phyloP scores from a whole-genome alignment of 2,888 invertebrate species.

The Drosophila algonquin region DNA sequence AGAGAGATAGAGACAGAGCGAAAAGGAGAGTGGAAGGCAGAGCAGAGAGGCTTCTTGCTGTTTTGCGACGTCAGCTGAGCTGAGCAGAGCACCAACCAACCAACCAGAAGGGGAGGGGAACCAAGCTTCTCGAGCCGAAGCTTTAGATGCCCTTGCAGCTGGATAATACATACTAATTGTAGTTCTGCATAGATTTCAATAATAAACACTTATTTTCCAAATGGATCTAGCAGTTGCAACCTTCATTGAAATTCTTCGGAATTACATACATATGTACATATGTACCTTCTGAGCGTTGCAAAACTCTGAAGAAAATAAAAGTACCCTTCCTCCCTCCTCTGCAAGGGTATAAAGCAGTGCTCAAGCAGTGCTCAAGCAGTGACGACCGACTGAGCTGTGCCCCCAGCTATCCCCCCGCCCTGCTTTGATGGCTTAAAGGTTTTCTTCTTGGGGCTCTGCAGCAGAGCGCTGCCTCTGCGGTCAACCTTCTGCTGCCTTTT shows the following conservation, averaged over 20 bases:
- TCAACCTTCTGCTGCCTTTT: constrained; percentile 40
- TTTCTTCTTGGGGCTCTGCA: constrained; percentile 27
- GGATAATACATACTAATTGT: neutral
- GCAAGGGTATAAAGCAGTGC: constrained; percentile 39
- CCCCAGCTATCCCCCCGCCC: constrained; percentile 14
- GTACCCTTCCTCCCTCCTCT: neutral
- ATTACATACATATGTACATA: too few relatives aligned
- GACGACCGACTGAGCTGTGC: constrained; percentile 17
- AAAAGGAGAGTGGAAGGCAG: neutral
- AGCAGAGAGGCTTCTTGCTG: constrained; percentile 43
- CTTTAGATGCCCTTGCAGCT: neutral
- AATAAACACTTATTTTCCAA: too few relatives aligned
- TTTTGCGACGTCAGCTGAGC: constrained; percentile 49
- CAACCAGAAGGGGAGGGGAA: neutral
- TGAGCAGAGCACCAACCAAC: constrained; percentile 22
- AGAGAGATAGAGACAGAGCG: neutral
- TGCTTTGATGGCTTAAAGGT: constrained; percentile 33
- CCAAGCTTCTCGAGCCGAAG: neutral
- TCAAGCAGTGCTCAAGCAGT: constrained; percentile 42
- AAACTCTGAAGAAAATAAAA: neutral
- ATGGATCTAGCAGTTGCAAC: too few relatives aligned
- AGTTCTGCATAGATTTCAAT: neutral
- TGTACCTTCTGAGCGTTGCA: neutral
- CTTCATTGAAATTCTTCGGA: too few relatives aligned
- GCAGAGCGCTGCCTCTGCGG: constrained; percentile 10